Percentiles rank a stretch among this genome's conserved stretches.
phyloP scores from a whole-genome alignment of 2,797 vertebrate genomes.

The Amphiprion clarkii region DNA sequence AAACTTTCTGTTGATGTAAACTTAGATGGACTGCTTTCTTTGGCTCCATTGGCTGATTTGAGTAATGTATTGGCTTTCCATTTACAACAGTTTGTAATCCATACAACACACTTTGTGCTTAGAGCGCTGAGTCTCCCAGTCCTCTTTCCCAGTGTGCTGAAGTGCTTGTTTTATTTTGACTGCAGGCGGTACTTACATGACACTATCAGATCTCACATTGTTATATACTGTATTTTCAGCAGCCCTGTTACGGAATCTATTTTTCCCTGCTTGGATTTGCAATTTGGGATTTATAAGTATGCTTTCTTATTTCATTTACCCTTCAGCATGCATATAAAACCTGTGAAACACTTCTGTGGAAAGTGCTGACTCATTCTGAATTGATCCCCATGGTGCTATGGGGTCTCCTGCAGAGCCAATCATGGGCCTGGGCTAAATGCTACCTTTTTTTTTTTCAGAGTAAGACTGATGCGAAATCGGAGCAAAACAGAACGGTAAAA shows the following conservation, averaged over 20 bases:
- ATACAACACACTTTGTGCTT: slow-evolving; percentile 37
- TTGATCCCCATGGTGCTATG: slow-evolving; percentile 47
- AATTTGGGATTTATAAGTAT: slow-evolving; percentile 32
- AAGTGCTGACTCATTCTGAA: slow-evolving; percentile 68
- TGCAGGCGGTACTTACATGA: slow-evolving; percentile 52
- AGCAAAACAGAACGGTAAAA: slow-evolving; percentile 39
- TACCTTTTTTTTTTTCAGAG: slow-evolving; percentile 30
- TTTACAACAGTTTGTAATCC: slow-evolving; percentile 57
- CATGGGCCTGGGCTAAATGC: slow-evolving; percentile 40
- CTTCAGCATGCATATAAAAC: slow-evolving; percentile 49
- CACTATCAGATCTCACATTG: slow-evolving; percentile 55
- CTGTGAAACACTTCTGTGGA: slow-evolving; percentile 22
- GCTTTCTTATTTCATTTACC: slow-evolving; percentile 28
- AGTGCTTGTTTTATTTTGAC: slow-evolving; percentile 54
- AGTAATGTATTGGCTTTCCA: slow-evolving; percentile 53
- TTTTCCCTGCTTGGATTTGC: slow-evolving; percentile 37
- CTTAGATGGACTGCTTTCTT: slow-evolving; percentile 36
- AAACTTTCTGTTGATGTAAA: slow-evolving; percentile 50
- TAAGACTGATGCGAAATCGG: slow-evolving; percentile 34
- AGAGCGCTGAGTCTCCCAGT: slow-evolving; percentile 15
- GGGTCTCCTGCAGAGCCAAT: slow-evolving; percentile 43
- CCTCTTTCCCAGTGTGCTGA: slow-evolving; percentile 41
- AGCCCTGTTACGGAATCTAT: slow-evolving; percentile 39
- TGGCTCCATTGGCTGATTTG: slow-evolving; percentile 51
- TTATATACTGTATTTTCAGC: slow-evolving; percentile 43